A percentile compares a stretch with the other conserved stretches of the same genome.
Evolutionary conservation across 2,888 invertebrate genomes (phyloP).

Genomic region (Hecatera dysodea): DNA sequence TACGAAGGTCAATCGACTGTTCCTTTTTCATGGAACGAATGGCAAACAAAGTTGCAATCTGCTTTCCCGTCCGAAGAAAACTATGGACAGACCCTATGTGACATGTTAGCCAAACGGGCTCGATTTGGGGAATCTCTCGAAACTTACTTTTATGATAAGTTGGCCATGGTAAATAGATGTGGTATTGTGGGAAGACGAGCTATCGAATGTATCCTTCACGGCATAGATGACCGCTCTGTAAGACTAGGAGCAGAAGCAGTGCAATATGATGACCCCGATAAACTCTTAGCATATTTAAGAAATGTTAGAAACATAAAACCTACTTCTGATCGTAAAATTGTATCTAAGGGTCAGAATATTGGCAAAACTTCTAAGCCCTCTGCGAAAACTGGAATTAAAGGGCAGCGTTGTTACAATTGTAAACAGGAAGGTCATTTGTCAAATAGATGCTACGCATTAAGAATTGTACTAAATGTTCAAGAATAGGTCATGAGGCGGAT

Average conservation of each 20-base stretch:
- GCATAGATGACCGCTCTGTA: no score
- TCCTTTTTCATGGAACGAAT: background rate
- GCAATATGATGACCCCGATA: no score
- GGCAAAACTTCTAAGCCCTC: no score
- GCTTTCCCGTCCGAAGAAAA: background rate
- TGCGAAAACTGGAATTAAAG: background rate
- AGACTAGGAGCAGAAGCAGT: no score
- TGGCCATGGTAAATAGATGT: background rate
- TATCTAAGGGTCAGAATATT: background rate
- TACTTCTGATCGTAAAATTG: background rate
- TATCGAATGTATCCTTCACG: background rate
- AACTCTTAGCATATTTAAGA: no score
- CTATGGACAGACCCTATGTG: background rate
- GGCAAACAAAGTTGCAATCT: background rate
- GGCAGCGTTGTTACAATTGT: conserved; percentile 4
- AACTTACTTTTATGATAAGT: background rate
- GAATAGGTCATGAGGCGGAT: background rate
- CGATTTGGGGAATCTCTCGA: background rate
- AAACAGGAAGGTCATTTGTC: background rate
- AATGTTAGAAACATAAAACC: background rate
- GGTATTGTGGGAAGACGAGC: background rate
- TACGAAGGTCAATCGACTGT: background rate
- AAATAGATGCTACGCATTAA: background rate
- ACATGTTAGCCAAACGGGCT: background rate
- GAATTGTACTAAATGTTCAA: background rate